Base-by-base conservation (phyloP, 2,797 vertebrate genomes). In the Hydrolagus colliei region DNA sequence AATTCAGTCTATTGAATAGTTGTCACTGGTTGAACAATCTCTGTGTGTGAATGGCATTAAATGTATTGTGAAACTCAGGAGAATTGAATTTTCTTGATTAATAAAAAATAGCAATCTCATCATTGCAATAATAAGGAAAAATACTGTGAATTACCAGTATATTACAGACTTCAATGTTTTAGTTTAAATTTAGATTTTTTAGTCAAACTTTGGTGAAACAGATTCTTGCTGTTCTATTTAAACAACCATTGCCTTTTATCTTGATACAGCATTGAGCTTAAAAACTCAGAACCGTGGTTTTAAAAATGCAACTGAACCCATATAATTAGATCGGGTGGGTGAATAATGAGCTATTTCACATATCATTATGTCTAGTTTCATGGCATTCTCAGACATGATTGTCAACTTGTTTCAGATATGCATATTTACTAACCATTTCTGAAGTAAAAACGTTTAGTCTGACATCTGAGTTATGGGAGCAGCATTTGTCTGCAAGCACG, bases 351-450 rank as follows among this genome's bases (percentile, higher is more conserved):
- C 32, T 20, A 84, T 68, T 84, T n/a, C 65, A 84, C 18, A 3
- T 82, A 68, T 59, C 74, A 76, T 74, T 74, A 74, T 77, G 75
- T 67, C 79, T 84, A 9, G 18, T 52, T 84, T 35, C 16, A 32
- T 12, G 65, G 32, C 27, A 13, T 71, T 68, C 16, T 84, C 79
- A 84, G 35, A 18, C 79, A 84, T 18, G 14, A 82, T 84, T 84
- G 68, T 84, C 65, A 71, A 41, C 18, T 35, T 68, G 62, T 20
- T 71, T 14, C 65, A 84, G 65, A 84, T 18, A 5, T 71, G 63
- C 8, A 16, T 68, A 41, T 20, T 71, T 84, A 16, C 18, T 68
- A 71, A 84, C 32, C 10, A 67, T 68, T 84, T 84, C 27, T 84
- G 2, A 52, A 10, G n/a, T 77, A 59, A 1, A 68, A 52, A 67